Percentiles rank a stretch among this genome's conserved stretches.
phyloP scores from a whole-genome alignment of 1,140 invertebrate genomes.

The Lepidurus apus region DNA sequence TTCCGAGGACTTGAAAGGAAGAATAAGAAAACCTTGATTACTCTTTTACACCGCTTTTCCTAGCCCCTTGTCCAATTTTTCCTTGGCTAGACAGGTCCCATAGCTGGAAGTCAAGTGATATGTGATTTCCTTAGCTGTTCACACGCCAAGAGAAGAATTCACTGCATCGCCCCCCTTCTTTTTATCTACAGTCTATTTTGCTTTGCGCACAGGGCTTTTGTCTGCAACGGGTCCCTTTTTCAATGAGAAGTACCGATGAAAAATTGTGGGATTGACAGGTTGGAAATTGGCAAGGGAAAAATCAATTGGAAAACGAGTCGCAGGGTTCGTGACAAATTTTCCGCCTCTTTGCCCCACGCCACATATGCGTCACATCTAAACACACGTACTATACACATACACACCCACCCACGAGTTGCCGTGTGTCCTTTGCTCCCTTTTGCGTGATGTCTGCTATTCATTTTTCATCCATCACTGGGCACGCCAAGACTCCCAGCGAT shows the following conservation, averaged over 20 bases:
- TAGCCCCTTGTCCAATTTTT: neutral
- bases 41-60: neutral
- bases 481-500: slow-evolving; percentile 5
- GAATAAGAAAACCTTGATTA: neutral
- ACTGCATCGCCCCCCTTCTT: neutral
- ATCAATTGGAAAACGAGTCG: neutral
- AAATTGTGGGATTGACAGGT: slow-evolving; percentile 17
- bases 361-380: neutral
- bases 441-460: neutral
- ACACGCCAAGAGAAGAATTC: neutral
- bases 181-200: neutral
- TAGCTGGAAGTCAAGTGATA: neutral
- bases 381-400: too few species aligned
- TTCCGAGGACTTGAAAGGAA: neutral
- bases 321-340: neutral
- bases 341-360: neutral
- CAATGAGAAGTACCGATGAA: neutral
- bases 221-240: neutral
- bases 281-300: neutral
- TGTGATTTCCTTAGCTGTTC: neutral
- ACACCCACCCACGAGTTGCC: too few species aligned
- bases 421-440: neutral
- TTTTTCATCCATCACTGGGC: slow-evolving; percentile 15
- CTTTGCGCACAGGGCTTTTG: neutral
- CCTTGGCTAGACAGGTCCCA: neutral